Evolutionary conservation across 2,888 invertebrate species (phyloP).

Genomic region (Phyllotreta cruciferae): DNA sequence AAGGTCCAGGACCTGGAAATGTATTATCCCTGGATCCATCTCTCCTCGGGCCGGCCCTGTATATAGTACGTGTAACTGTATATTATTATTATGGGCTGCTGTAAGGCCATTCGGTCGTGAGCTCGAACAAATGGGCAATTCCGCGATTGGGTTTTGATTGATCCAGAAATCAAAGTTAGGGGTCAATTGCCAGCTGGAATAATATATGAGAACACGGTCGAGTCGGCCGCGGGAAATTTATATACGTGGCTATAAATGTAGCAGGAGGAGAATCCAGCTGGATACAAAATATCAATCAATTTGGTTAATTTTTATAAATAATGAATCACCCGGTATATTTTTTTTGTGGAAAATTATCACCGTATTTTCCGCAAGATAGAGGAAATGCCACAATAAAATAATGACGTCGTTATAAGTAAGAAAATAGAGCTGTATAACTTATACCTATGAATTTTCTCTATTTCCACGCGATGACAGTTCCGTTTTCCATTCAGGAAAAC

Average conservation of each 20-base stretch:
- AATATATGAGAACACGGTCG: slow-evolving; percentile 11
- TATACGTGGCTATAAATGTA: not conserved
- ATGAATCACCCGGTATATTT: too few species aligned
- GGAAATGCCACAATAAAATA: slow-evolving; percentile 17
- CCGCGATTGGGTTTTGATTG: slow-evolving; percentile 20
- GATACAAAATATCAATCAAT: too few species aligned
- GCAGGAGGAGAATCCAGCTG: too few species aligned
- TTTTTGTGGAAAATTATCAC: too few species aligned
- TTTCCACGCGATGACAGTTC: slow-evolving; percentile 34
- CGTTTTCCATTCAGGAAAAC: slow-evolving; percentile 32
- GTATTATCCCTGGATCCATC: too few species aligned
- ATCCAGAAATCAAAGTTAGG: slow-evolving; percentile 15
- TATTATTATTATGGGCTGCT: not conserved
- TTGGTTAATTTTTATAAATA: too few species aligned
- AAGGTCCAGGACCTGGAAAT: too few species aligned
- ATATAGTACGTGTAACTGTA: slow-evolving; percentile 4
- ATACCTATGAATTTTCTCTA: slow-evolving; percentile 31
- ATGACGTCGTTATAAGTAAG: slow-evolving; percentile 17
- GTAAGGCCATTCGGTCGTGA: slow-evolving; percentile 6
- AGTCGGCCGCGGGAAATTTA: not conserved
- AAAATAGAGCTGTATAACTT: slow-evolving; percentile 17
- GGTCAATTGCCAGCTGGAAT: slow-evolving; percentile 11
- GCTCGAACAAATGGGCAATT: slow-evolving; percentile 21
- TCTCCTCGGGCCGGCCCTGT: not conserved
- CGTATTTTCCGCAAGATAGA: too few species aligned